Base-by-base conservation (phyloP, 2,113 vertebrate genomes). In the Neodon shergylaensis region DNA sequence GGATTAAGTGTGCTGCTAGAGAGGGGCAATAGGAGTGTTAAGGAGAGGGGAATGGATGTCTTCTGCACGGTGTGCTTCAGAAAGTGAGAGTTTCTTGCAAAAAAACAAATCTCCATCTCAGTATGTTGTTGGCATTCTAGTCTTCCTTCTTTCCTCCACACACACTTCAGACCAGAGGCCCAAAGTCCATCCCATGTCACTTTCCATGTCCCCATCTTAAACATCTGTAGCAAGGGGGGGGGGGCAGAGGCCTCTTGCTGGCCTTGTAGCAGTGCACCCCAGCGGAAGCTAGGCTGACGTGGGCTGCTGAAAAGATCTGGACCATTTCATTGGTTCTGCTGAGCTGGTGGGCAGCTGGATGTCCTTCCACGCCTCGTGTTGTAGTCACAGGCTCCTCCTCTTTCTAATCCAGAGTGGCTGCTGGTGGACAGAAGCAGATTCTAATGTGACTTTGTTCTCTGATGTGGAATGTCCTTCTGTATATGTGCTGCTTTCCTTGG, bases 91-190 rank as follows among this genome's bases (percentile, higher is more conserved):
- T 0, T 11, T 16, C n/a, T 93, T 95, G 78, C 81, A 74, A 73
- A 47, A 44, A 24, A 42, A n/a, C 1, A 81, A 73, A 85, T 39
- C 49, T 94, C 1, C 26, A 17, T 39, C n/a, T 74, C 74, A 22
- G 11, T n/a, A 42, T 52, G 9, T 66, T 13, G 0, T 17, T 96
- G 28, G 12, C 33, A 1, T 61, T 24, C 0, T 76, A 88, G 12
- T 52, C 74, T 87, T 95, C n/a, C 74, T 95, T 17, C 8, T 49
- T 54, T 52, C 14, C 22, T 92, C 92, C 77, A n/a, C 28, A 16
- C 28, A 36, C 31, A 47, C 36, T 68, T 21, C 44, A 0, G 24
- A 0, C 58, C 19, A 28, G 24, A n/a, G 3, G 52, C 24, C 33
- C 33, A 19, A 22, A 44, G 36, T 4, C 11, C 9, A 61, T 33